These are phyloP conservation scores for Halesus radiatus DNA, from an alignment of 1,140 invertebrate genomes.

Conservation along the genomic window DNA sequence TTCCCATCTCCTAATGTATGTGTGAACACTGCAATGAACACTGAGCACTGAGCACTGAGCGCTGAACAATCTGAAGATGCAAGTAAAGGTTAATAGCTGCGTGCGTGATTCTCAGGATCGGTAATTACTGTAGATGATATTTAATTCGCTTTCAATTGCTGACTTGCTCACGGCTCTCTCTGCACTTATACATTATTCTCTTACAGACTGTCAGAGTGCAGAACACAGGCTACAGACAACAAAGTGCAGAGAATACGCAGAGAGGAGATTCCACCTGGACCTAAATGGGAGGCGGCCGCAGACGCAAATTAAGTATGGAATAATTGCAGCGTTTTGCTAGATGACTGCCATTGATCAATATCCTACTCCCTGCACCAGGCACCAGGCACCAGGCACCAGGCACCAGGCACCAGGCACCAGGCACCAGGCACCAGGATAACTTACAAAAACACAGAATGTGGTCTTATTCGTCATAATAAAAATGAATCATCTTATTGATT, in stretches of 20 bases:
- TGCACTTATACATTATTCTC: no score
- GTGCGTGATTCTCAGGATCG: constrained; percentile 16
- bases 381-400: no score
- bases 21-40: no score
- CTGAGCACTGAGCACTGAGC: neutral
- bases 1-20: no score
- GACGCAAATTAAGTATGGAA: constrained; percentile 19
- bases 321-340: constrained; percentile 22
- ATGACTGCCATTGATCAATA: neutral
- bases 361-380: neutral
- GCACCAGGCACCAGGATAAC: no score
- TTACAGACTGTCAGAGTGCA: no score
- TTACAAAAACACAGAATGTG: no score
- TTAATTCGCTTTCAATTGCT: constrained; percentile 35
- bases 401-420: no score
- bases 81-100: neutral
- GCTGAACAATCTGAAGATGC: neutral
- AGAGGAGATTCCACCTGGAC: neutral
- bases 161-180: constrained; percentile 12
- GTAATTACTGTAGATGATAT: constrained; percentile 35
- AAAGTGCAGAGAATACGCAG: neutral
- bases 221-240: no score
- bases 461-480: no score
- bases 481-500: no score
- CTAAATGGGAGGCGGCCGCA: neutral